Percentiles rank a stretch among this genome's conserved stretches.
These are phyloP conservation scores for Dipodomys merriami DNA, from an alignment of 2,113 vertebrate species.

Conservation along the genomic window DNA sequence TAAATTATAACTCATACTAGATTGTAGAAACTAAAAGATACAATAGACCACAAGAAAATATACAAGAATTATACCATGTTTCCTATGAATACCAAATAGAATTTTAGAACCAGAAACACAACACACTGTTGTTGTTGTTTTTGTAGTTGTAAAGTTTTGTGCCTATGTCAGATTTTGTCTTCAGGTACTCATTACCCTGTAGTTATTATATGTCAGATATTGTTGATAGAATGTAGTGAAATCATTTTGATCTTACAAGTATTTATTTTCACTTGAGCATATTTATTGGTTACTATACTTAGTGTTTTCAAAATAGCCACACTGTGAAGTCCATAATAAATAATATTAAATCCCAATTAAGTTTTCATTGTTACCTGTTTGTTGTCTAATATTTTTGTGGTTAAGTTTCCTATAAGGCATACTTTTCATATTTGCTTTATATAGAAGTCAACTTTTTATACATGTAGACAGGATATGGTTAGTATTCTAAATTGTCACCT, in stretches of 20 bases:
- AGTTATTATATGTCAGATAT: neutral
- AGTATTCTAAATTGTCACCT: neutral
- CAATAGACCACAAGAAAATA: neutral
- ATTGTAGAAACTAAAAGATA: neutral
- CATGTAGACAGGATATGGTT: neutral
- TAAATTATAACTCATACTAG: neutral
- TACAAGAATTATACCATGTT: neutral
- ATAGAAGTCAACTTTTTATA: conserved; percentile 1
- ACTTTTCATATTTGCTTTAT: neutral
- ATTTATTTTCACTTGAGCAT: neutral
- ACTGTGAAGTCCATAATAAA: neutral
- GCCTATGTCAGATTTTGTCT: neutral
- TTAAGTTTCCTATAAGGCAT: neutral
- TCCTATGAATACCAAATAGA: neutral
- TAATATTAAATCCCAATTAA: neutral
- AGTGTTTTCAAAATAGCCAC: neutral
- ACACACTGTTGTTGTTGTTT: neutral
- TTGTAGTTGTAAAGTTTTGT: neutral
- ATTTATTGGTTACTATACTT: conserved; percentile 1
- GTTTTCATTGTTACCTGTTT: neutral
- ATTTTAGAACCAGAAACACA: neutral
- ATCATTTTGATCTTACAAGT: neutral
- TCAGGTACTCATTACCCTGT: neutral
- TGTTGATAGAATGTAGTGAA: neutral
- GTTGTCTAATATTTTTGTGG: neutral